Percentiles rank a stretch among this genome's conserved stretches.
phyloP scores from a whole-genome alignment of 2,113 vertebrate species.

The Cyprinodon variegatus region DNA sequence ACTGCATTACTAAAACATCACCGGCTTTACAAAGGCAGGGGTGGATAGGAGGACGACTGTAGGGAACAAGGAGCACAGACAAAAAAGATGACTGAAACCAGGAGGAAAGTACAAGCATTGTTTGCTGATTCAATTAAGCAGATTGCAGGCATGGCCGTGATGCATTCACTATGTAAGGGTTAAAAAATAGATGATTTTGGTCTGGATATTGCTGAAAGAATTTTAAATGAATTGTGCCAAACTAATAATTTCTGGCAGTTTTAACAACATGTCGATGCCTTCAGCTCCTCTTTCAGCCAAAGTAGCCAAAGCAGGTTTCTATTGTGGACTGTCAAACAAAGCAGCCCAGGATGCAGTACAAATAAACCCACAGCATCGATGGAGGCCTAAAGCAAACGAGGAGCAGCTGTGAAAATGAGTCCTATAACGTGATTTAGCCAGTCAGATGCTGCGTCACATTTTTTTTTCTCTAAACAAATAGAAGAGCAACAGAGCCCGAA shows the following conservation, averaged over 20 bases:
- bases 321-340: conserved; percentile 6
- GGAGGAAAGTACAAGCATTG: background rate
- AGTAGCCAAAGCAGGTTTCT: conserved; percentile 1
- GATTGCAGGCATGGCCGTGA: background rate
- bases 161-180: too few relatives aligned
- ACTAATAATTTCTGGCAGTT: too few relatives aligned
- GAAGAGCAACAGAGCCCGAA: background rate
- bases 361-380: conserved; percentile 17
- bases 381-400: conserved; percentile 4
- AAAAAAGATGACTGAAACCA: conserved; percentile 2
- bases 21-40: conserved; percentile 25
- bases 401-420: background rate
- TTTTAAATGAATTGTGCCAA: too few relatives aligned
- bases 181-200: background rate
- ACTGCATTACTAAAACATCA: conserved; percentile 46
- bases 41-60: conserved; percentile 34
- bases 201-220: background rate
- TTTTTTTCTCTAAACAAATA: background rate
- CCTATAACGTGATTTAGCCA: background rate
- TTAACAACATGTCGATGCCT: too few relatives aligned
- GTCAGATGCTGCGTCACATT: background rate
- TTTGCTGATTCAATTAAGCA: background rate
- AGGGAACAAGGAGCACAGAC: conserved; percentile 1
- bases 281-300: too few relatives aligned
- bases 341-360: conserved; percentile 12